Evolutionary conservation across 2,888 invertebrate species (phyloP), one percentile per base, ranked within the genome.

Genomic region (Cosmia pyralina): DNA sequence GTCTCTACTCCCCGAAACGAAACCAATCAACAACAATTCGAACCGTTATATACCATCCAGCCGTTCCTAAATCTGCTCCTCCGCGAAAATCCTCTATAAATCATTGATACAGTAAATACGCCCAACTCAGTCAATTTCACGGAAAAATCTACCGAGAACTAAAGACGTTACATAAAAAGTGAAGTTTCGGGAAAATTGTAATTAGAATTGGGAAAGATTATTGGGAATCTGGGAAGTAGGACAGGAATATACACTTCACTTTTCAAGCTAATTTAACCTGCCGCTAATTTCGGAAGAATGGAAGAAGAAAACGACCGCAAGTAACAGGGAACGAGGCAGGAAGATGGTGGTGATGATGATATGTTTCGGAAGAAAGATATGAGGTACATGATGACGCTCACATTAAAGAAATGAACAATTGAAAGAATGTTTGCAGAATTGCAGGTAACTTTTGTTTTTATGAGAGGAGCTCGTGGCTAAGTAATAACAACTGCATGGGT

Each of bases 61-160:
- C 19, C 34, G 60, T 78, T 69, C 78, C 59, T 60, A 59, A 73
- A 71, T 72, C 53, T 66, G 34, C 22, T 59, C 11, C 65, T 73
- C 62, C 46, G 8, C 28, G 82, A 72, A 28, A 81, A 28, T 48
- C 48, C 59, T 48, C 52, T 38, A 57, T 81, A 81, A 81, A 78
- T 78, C 74, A 74, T 66, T 63, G 53, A 50, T 69, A 17, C 59
- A 66, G 55, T 78, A 78, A 82, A 82, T 82, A 82, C 73, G 68
- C 48, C 53, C 38, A 65, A 44, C 15, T 17, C 55, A 64, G 19
- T 74, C 70, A 58, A 71, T 74, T 82, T 81, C 78, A 52, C 50
- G 53, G 38, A 58, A 81, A 81, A 64, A 59, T 55, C 41, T 8
- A 63, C 65, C 11, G 1, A 52, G 8, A 0, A 28, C 58, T 69